phyloP scores from a whole-genome alignment of 2,113 vertebrate genomes.

The Etia nguti region DNA sequence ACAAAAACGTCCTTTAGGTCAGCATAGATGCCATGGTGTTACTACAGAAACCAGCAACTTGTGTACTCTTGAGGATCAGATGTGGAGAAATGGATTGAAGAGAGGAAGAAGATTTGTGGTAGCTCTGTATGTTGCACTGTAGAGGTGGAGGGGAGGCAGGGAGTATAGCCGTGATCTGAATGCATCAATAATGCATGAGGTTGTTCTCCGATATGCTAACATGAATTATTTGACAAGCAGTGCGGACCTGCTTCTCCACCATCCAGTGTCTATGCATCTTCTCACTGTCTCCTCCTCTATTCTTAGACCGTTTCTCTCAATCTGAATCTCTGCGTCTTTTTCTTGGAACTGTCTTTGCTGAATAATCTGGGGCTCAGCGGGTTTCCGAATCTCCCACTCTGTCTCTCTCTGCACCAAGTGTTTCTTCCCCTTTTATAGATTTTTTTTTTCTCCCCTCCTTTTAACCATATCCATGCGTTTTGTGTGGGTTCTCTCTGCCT shows the following conservation, averaged over 20 bases:
- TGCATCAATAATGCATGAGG: slow-evolving; percentile 47
- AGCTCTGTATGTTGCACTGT: neutral
- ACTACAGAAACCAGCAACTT: slow-evolving; percentile 36
- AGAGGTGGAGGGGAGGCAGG: neutral
- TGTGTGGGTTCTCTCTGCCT: slow-evolving; percentile 22
- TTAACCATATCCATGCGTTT: slow-evolving; percentile 34
- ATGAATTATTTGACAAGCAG: slow-evolving; percentile 49
- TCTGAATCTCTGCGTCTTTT: neutral
- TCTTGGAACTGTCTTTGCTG: neutral
- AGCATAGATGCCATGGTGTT: slow-evolving; percentile 1
- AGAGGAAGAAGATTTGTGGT: neutral
- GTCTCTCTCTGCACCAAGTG: neutral
- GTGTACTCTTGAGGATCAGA: neutral
- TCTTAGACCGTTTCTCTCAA: neutral
- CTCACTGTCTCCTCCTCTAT: slow-evolving; percentile 1
- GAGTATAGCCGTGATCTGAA: slow-evolving; percentile 21
- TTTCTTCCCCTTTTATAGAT: slow-evolving; percentile 20
- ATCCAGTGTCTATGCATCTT: neutral
- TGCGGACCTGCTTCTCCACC: neutral
- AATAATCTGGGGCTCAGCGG: slow-evolving; percentile 37
- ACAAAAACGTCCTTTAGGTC: neutral
- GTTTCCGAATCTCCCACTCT: neutral
- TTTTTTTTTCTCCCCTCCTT: neutral
- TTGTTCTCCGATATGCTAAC: slow-evolving; percentile 52
- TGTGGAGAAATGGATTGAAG: neutral